Evolutionary conservation across 2,888 invertebrate species (phyloP).

Genomic region (Cheilosia vernalis): DNA sequence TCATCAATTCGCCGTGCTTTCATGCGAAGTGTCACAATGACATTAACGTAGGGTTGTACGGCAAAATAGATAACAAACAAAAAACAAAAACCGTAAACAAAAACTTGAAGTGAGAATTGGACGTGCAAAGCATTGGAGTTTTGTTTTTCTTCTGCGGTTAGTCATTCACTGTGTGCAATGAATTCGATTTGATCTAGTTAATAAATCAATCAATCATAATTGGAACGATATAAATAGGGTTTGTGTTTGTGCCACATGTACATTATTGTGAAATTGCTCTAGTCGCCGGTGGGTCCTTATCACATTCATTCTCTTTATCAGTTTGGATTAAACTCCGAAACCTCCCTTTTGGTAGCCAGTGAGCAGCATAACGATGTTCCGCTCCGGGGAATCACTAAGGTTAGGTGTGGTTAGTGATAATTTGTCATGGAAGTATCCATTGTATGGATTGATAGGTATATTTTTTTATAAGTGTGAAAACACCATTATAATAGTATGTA

Average conservation of each 20-base stretch:
- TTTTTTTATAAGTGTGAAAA: not conserved
- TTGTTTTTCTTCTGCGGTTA: conserved; percentile 51
- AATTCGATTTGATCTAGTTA: conserved; percentile 1
- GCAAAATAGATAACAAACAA: conserved; percentile 42
- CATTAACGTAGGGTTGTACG: conserved; percentile 17
- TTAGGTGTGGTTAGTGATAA: too few species aligned
- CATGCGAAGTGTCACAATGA: conserved; percentile 48
- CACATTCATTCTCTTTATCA: not conserved
- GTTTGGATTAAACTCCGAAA: not conserved
- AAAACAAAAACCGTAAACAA: conserved; percentile 57
- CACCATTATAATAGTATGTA: not conserved
- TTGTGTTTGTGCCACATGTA: conserved; percentile 26
- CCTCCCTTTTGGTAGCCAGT: not conserved
- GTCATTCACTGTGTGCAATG: conserved; percentile 38
- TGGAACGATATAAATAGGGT: conserved; percentile 3
- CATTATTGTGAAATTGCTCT: conserved; percentile 13
- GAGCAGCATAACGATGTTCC: not conserved
- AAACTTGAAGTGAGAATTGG: conserved; percentile 17
- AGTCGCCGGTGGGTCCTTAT: not conserved
- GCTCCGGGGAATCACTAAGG: conserved; percentile 2
- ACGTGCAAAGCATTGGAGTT: conserved; percentile 4
- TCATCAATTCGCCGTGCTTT: conserved; percentile 45
- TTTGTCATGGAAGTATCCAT: too few species aligned
- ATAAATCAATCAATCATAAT: conserved; percentile 11
- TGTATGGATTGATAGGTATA: too few species aligned